A percentile compares a stretch with the other conserved stretches of the same genome.
Evolutionary conservation across 2,113 vertebrate genomes (phyloP).

Genomic region (Thalassarche chlororhynchos): DNA sequence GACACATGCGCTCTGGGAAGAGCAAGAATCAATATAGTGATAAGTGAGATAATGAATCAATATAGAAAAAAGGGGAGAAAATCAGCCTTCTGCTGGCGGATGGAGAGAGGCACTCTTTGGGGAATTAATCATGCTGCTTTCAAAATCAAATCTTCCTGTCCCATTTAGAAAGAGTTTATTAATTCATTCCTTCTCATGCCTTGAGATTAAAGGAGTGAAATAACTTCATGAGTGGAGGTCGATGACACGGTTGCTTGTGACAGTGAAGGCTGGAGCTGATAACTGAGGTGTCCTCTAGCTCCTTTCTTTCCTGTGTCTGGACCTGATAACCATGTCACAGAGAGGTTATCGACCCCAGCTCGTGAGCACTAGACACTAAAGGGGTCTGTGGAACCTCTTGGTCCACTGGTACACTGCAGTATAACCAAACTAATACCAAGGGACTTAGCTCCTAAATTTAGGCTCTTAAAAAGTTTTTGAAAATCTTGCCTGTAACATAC

Average conservation of each 20-base stretch:
- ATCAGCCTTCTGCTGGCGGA: background rate
- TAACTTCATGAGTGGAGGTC: background rate
- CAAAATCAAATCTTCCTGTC: background rate
- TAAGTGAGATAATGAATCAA: background rate
- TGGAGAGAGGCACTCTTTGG: background rate
- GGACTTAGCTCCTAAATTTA: background rate
- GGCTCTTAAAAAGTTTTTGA: background rate
- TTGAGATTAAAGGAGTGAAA: background rate
- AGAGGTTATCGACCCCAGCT: background rate
- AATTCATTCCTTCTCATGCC: background rate
- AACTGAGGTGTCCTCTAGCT: background rate
- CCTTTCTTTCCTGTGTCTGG: background rate
- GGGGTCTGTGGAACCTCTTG: background rate
- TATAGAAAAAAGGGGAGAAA: background rate
- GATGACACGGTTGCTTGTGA: background rate
- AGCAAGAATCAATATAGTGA: background rate
- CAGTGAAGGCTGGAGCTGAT: background rate
- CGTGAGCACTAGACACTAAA: background rate
- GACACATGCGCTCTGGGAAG: background rate
- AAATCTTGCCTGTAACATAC: background rate
- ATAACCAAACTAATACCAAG: background rate
- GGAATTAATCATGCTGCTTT: background rate
- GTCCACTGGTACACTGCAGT: background rate
- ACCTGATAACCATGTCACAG: background rate
- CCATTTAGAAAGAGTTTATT: background rate